Evolutionary conservation across 2,888 invertebrate species (phyloP), one percentile per base, ranked within the genome.

Genomic region (Pollenia angustigena): DNA sequence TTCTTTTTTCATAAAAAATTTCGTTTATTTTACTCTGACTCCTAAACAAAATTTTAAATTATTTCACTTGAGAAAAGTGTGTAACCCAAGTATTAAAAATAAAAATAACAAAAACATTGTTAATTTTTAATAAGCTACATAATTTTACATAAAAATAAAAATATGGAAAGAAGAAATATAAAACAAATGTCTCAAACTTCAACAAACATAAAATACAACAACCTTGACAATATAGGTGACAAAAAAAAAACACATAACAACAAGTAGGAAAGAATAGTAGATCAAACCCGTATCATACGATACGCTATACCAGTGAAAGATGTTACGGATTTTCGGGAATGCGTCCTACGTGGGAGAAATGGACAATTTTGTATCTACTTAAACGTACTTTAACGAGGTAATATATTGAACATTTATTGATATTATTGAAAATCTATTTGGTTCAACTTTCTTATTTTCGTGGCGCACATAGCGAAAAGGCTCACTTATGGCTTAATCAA

Each of bases 71-170:
- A 16, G 16, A 66, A 42, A 32, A 23, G n/a, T 32, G 8, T 32
- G 14, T n/a, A 68, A n/a, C 23, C 32, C 48, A n/a, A 48, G 32
- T 32, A 32, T 32, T 50, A 50, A 32, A 23, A 18, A 40, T n/a
- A 16, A 9, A 11, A 52, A 52, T 1, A 66, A 69, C 32, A 69
- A 69, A 52, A 69, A 69, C 68, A 52, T n/a, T 69, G 68, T 69
- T 52, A 69, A 69, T 71, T 42, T 72, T 72, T 72, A 72, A 72
- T 72, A 64, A 75, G 62, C 75, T 18, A 10, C 50, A 64, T 64
- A 2, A 62, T 50, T 75, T 75, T n/a, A 40, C 16, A n/a, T 11
- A 32, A 74, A 60, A 74, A 23, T 2, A 23, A 66, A 66, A 32
- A 58, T 14, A 58, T 8, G 32, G 32, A 32, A 32, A 32, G 32